phyloP scores from a whole-genome alignment of 1,140 invertebrate species.

The Nautilus pompilius region DNA sequence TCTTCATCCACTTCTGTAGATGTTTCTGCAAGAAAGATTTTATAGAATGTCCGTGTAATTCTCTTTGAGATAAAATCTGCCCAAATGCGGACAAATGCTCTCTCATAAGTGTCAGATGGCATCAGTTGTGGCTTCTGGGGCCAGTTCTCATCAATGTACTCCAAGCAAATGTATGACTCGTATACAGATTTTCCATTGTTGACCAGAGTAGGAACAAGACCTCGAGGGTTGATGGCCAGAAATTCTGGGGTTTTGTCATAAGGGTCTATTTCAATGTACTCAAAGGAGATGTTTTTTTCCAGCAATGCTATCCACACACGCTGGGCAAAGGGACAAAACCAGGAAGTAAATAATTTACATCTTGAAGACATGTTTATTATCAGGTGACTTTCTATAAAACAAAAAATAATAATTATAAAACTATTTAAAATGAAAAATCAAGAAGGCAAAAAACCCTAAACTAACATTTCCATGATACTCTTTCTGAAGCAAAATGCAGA shows the following conservation, averaged over 20 bases:
- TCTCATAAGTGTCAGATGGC: conserved; percentile 24
- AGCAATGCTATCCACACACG: conserved; percentile 34
- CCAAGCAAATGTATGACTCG: conserved; percentile 29
- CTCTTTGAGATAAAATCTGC: conserved; percentile 25
- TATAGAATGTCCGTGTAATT: conserved; percentile 25
- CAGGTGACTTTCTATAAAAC: no score
- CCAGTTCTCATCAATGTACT: conserved; percentile 34
- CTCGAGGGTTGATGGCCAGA: conserved; percentile 29
- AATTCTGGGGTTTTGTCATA: conserved; percentile 37
- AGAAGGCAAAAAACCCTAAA: no score
- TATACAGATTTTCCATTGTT: conserved; percentile 28
- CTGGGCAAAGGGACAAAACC: conserved; percentile 42
- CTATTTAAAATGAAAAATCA: no score
- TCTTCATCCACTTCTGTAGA: conserved; percentile 21
- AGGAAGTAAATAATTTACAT: no score
- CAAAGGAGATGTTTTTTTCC: conserved; percentile 30
- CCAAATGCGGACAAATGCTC: conserved; percentile 22
- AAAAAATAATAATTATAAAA: no score
- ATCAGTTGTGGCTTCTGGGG: conserved; percentile 13
- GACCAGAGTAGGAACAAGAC: conserved; percentile 29
- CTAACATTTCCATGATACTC: no score
- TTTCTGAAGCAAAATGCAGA: no score
- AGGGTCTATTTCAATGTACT: conserved; percentile 34
- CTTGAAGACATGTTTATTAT: no score
- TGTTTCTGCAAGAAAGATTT: conserved; percentile 20